Evolutionary conservation across 1,140 invertebrate species (phyloP).

Genomic region (Ctenoplectra terminalis): DNA sequence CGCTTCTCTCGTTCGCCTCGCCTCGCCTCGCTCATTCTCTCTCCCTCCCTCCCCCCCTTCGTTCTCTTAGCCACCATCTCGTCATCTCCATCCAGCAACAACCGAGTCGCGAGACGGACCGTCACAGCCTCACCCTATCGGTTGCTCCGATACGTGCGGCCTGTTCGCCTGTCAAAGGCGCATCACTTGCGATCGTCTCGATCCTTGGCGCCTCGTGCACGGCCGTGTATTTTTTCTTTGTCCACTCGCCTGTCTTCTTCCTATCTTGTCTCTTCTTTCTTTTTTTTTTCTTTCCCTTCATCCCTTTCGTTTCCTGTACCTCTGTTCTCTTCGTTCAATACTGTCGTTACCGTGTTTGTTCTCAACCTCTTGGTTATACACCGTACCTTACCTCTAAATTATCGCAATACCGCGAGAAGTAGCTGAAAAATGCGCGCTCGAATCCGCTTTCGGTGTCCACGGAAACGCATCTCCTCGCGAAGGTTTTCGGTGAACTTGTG

Average conservation of each 20-base stretch:
- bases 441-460: slow-evolving; percentile 9
- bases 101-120: slow-evolving; percentile 39
- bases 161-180: background rate
- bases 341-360: background rate
- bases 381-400: background rate
- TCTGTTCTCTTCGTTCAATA: background rate
- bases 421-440: slow-evolving; percentile 52
- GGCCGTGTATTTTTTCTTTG: background rate
- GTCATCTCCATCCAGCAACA: slow-evolving; percentile 48
- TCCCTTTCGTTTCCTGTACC: background rate
- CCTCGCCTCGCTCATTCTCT: slow-evolving; percentile 57
- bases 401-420: background rate
- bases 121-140: slow-evolving; percentile 40
- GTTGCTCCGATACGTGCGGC: slow-evolving; percentile 18
- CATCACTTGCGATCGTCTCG: background rate
- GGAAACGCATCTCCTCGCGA: background rate
- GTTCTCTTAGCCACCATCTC: slow-evolving; percentile 23
- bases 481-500: slow-evolving; percentile 32
- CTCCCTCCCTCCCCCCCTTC: slow-evolving; percentile 27
- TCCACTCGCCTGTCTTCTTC: background rate
- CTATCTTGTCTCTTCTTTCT: background rate
- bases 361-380: background rate
- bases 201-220: background rate
- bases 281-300: background rate
- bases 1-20: slow-evolving; percentile 64